These are phyloP conservation scores for Holothuria leucospilota DNA, from an alignment of 53 echinoderm and acorn worm species.

Conservation along the genomic window DNA sequence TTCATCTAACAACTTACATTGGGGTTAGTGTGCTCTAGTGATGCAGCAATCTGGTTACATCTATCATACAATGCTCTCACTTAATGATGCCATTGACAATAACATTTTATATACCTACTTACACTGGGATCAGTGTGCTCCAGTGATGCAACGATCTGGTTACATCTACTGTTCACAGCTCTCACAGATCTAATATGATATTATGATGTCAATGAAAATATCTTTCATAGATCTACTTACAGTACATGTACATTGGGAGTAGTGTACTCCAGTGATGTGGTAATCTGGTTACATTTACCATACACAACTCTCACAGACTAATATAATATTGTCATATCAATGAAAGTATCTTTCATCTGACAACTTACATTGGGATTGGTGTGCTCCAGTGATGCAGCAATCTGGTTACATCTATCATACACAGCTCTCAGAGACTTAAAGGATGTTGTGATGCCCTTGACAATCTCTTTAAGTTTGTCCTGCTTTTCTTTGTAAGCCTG, in stretches of 20 bases:
- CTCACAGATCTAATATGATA: conserved; percentile 72
- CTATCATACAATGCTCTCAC: too few species aligned
- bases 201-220: conserved; percentile 62
- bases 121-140: conserved; percentile 60
- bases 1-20: too few species aligned
- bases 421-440: conserved; percentile 80
- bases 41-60: too few species aligned
- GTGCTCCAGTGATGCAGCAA: too few species aligned
- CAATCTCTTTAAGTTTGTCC: conserved; percentile 79
- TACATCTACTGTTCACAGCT: too few species aligned
- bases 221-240: too few species aligned
- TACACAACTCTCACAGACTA: conserved; percentile 72
- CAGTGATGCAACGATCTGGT: conserved; percentile 71
- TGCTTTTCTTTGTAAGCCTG: conserved; percentile 73
- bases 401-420: too few species aligned
- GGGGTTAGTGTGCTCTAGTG: too few species aligned
- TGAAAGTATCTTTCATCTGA: too few species aligned
- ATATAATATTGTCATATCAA: conserved; percentile 70
- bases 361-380: too few species aligned
- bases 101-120: not conserved
- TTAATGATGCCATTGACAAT: not conserved
- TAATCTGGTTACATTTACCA: too few species aligned
- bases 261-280: conserved; percentile 67
- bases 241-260: conserved; percentile 48
- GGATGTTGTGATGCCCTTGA: conserved; percentile 66